These are phyloP conservation scores for Bufotes viridis DNA, from an alignment of 2,797 vertebrate species.

Conservation along the genomic window DNA sequence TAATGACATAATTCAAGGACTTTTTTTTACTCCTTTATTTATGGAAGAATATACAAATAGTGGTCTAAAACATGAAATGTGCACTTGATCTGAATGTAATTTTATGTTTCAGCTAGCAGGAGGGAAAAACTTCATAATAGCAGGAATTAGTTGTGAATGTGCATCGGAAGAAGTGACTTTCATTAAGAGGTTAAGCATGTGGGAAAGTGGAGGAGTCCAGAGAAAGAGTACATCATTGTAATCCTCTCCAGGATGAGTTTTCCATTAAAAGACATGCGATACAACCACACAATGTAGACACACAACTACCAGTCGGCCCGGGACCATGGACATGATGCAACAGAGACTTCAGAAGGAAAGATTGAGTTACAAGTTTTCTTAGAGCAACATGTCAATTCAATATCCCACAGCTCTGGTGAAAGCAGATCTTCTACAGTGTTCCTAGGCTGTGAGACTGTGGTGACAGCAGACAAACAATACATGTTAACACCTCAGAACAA, in stretches of 20 bases:
- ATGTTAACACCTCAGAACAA: slow-evolving; percentile 46
- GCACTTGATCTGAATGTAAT: background rate
- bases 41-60: slow-evolving; percentile 25
- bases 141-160: slow-evolving; percentile 39
- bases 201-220: slow-evolving; percentile 41
- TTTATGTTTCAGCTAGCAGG: slow-evolving; percentile 22
- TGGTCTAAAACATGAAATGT: background rate
- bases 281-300: slow-evolving; percentile 46
- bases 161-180: slow-evolving; percentile 39
- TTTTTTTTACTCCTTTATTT: background rate
- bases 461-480: slow-evolving; percentile 44
- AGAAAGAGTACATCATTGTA: slow-evolving; percentile 51
- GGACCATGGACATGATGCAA: slow-evolving; percentile 53
- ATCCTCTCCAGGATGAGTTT: slow-evolving; percentile 53
- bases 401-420: slow-evolving; percentile 48
- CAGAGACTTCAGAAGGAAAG: slow-evolving; percentile 48
- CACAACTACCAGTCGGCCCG: slow-evolving; percentile 44
- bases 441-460: slow-evolving; percentile 11
- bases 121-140: slow-evolving; percentile 21
- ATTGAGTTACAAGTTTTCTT: slow-evolving; percentile 47
- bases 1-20: background rate
- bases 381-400: slow-evolving; percentile 51
- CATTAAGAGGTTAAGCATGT: slow-evolving; percentile 48
- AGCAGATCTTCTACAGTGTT: slow-evolving; percentile 37
- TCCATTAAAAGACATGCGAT: slow-evolving; percentile 59